Percentiles rank a stretch among this genome's conserved stretches.
Evolutionary conservation across 2,113 vertebrate species (phyloP).

Genomic region (Chrysochloris asiatica): DNA sequence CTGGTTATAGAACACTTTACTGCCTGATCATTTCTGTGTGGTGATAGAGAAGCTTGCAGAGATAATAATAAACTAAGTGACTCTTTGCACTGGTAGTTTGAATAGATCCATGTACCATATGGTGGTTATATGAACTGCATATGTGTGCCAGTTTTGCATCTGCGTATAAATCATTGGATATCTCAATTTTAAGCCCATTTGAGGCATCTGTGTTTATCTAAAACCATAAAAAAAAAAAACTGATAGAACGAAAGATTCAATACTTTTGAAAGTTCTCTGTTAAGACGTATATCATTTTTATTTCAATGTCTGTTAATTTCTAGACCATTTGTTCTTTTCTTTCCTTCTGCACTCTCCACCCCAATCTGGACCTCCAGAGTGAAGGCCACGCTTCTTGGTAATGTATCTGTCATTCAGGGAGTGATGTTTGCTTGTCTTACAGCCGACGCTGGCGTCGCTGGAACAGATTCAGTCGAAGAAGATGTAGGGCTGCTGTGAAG

Average conservation of each 20-base stretch:
- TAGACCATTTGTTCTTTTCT: background rate
- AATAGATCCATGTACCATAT: background rate
- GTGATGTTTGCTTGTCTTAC: conserved; percentile 74
- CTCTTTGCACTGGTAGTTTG: background rate
- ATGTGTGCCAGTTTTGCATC: background rate
- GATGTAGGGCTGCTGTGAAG: conserved; percentile 97
- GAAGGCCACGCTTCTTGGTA: background rate
- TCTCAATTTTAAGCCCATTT: background rate
- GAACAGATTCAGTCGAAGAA: conserved; percentile 96
- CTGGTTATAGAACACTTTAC: background rate
- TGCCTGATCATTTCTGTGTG: background rate
- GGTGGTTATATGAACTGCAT: background rate
- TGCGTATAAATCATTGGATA: background rate
- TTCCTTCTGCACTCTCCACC: background rate
- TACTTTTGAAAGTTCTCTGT: background rate
- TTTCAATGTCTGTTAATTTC: background rate
- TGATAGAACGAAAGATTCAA: background rate
- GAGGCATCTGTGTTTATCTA: conserved; percentile 1
- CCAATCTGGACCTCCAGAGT: background rate
- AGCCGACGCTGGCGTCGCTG: conserved; percentile 99
- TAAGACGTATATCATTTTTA: background rate
- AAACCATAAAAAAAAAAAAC: conserved; percentile 21
- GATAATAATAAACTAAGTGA: background rate
- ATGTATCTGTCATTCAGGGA: background rate
- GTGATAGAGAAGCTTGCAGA: background rate